Evolutionary conservation across 2,797 vertebrate genomes (phyloP).

Genomic region (Nothura maculosa): DNA sequence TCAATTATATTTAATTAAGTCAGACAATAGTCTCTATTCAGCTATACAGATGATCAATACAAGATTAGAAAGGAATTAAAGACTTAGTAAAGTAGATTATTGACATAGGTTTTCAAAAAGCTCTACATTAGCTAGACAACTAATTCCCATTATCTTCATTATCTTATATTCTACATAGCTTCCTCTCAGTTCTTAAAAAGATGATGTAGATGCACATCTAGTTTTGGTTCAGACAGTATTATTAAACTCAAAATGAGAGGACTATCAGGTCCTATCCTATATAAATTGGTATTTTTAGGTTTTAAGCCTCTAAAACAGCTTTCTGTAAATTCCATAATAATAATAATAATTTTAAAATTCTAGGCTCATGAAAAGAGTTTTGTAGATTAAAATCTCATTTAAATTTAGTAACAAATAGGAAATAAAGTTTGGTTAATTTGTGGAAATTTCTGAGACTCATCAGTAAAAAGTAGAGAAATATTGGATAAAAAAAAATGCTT

Average conservation of each 20-base stretch:
- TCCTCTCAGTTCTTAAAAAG: background rate
- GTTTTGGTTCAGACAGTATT: background rate
- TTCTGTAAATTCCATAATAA: background rate
- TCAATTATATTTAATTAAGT: background rate
- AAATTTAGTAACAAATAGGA: background rate
- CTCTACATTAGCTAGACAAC: background rate
- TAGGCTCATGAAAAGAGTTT: background rate
- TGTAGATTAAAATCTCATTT: background rate
- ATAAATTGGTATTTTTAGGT: background rate
- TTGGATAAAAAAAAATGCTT: background rate
- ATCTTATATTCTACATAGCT: background rate
- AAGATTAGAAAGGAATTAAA: background rate
- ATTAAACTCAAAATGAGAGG: background rate
- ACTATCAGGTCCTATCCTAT: background rate
- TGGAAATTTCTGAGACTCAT: background rate
- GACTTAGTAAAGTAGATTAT: background rate
- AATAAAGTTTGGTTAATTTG: background rate
- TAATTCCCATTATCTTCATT: background rate
- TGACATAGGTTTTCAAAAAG: background rate
- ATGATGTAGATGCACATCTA: rapidly evolving
- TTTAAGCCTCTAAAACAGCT: background rate
- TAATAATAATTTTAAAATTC: background rate
- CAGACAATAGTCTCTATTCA: background rate
- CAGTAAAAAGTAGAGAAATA: background rate
- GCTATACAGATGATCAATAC: background rate